A percentile compares a stretch with the other conserved stretches of the same genome.
phyloP scores from a whole-genome alignment of 2,888 invertebrate species.

The Tetragonisca angustula region DNA sequence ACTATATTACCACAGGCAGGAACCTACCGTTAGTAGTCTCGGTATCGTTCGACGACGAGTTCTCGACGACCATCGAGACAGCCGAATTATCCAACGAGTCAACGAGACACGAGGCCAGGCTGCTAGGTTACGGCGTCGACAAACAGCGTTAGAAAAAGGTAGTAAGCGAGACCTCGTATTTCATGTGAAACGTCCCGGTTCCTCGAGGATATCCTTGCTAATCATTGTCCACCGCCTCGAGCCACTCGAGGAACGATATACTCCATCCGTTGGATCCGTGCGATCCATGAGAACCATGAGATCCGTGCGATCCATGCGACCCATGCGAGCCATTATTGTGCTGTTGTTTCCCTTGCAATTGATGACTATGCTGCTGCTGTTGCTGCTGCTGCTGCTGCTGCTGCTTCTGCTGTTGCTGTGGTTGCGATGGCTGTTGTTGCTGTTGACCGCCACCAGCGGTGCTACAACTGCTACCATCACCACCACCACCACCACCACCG shows the following conservation, averaged over 20 bases:
- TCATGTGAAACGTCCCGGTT: slow-evolving; percentile 65
- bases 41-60: slow-evolving; percentile 2
- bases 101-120: slow-evolving; percentile 24
- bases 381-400: slow-evolving; percentile 40
- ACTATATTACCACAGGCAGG: slow-evolving; percentile 13
- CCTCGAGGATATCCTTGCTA: slow-evolving; percentile 68
- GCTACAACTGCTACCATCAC: slow-evolving; percentile 31
- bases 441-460: slow-evolving; percentile 26
- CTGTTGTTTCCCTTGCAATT: slow-evolving; percentile 61
- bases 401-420: slow-evolving; percentile 53
- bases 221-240: slow-evolving; percentile 67
- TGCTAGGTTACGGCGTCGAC: slow-evolving; percentile 8
- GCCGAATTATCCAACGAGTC: slow-evolving; percentile 12
- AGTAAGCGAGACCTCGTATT: slow-evolving; percentile 61
- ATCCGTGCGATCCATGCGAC: slow-evolving; percentile 69
- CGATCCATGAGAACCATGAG: slow-evolving; percentile 11
- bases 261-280: slow-evolving; percentile 33
- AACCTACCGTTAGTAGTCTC: not conserved
- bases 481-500: slow-evolving; percentile 38
- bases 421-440: slow-evolving; percentile 37
- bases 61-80: not conserved
- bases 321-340: slow-evolving; percentile 66
- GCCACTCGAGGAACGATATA: slow-evolving; percentile 61
- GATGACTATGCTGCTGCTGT: slow-evolving; percentile 56
- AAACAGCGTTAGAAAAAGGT: slow-evolving; percentile 24